These are phyloP conservation scores for Amphipoea oculea DNA, from an alignment of 2,888 invertebrate genomes.

Conservation along the genomic window DNA sequence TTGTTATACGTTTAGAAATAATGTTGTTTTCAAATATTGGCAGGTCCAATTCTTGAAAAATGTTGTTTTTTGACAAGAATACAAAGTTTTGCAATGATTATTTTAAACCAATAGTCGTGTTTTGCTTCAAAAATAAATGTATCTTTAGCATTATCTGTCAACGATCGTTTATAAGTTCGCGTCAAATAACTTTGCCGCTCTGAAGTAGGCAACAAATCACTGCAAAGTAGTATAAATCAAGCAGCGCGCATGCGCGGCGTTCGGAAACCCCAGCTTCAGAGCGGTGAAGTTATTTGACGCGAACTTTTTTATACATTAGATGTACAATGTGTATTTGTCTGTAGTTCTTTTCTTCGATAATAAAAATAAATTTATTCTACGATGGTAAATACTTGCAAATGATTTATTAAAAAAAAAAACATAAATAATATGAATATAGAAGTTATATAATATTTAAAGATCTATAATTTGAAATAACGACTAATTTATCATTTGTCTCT, in stretches of 20 bases:
- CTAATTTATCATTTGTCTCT: no score
- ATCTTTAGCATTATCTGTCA: not conserved
- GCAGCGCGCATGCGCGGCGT: no score
- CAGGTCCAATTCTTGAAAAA: not conserved
- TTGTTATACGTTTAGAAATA: conserved; percentile 42
- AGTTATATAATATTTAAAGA: not conserved
- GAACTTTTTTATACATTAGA: no score
- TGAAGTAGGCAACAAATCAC: no score
- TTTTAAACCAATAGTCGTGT: not conserved
- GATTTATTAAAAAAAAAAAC: not conserved
- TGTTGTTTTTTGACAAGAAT: not conserved
- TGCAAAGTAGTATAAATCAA: no score
- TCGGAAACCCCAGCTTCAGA: no score
- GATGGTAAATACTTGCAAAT: no score
- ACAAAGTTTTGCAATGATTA: not conserved
- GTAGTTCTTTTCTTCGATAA: not conserved
- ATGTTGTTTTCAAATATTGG: not conserved
- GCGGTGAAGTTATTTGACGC: no score
- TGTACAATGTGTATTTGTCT: no score
- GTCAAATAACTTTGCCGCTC: no score
- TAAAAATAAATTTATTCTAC: not conserved
- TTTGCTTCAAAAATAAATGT: not conserved
- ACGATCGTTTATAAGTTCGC: no score
- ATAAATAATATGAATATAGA: no score
- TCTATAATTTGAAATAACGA: not conserved